Evolutionary conservation across 2,888 invertebrate species (phyloP), one percentile per base, ranked within the genome.

Genomic region (Celastrina argiolus): DNA sequence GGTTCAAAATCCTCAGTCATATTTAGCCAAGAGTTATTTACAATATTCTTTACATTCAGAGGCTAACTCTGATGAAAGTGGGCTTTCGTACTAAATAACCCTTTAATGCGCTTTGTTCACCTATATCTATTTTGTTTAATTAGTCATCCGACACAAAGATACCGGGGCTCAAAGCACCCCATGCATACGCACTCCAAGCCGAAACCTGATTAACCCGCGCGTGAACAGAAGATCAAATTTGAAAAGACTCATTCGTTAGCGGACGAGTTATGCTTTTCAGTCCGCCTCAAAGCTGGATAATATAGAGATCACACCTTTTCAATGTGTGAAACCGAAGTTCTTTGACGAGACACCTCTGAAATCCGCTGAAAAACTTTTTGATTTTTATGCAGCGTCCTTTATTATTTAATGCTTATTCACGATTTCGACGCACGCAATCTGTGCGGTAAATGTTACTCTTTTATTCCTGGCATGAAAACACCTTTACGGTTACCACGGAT

Each of bases 241-340:
- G 36, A 39, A 61, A 61, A 61, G 61, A 36, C 61, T 61, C 61
- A 61, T 61, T 61, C 61, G 61, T 61, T 61, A 61, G 61, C 34
- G 22, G 61, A 36, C 28, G 28, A 14, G 39, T 61, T 61, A 12
- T 39, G 61, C 22, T 14, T 56, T 56, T 28, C 34, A 59, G 36
- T 12, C 22, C 22, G 22, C 61, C 16, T 61, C 61, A 39, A 61
- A 61, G 61, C 56, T 26, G 18, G 34, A 61, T 61, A 61, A 39
- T 61, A 39, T 22, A 22, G 51, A 22, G 39, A 61, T 61, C 61
- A 41, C 18, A 39, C 58, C 67, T 67, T 68, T 66, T 63, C 45
- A 66, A 31, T 51, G 59, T 56, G 61, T 61, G 36, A 59, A 61
- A 61, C 59, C 59, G 61, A 39, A 12, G 61, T 34, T 59, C 26